Evolutionary conservation across 2,888 invertebrate species (phyloP), one percentile per base, ranked within the genome.

Genomic region (Linnaemya vulpina): DNA sequence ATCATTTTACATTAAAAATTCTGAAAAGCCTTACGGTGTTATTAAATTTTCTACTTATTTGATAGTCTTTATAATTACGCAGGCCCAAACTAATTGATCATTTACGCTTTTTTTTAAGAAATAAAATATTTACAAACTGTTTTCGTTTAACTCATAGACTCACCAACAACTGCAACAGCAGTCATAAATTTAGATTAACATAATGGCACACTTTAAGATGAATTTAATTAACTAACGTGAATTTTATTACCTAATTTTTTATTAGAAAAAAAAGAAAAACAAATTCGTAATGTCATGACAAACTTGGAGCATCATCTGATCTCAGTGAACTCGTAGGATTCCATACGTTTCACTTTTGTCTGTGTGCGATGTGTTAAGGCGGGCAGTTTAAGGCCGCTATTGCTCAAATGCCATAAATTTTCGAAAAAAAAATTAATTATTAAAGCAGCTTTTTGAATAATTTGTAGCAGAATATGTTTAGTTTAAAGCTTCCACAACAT

Each of bases 341-440:
- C 35, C 10, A 58, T n/a, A 35, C 35, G n/a, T 25, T n/a, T 58
- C 3, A 0, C 30, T 58, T n/a, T n/a, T 58, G 15, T 1, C 35
- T 38, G 1, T 3, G n/a, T n/a, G n/a, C n/a, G n/a, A n/a, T n/a
- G n/a, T n/a, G n/a, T n/a, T n/a, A n/a, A n/a, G n/a, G n/a, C n/a
- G 1, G 8, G 20, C 15, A 15, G 22, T 49, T 38, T 74, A 74
- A 74, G 35, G 51, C 10, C 51, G 25, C 25, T 38, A 63, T 49
- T 70, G 53, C 40, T 53, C 20, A 1, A 40, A n/a, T 25, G 8
- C 20, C 40, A 8, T 63, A 51, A 38, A 35, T 38, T 53, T 53
- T 68, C 4, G 7, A 40, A 43, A 49, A 30, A 30, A 22, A 71
- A n/a, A 30, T 30, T 30, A 3, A 30, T 30, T 30, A 3, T 30